Conservation (phyloP, 2,888 invertebrate genomes). For the Pollenia angustigena region DNA sequence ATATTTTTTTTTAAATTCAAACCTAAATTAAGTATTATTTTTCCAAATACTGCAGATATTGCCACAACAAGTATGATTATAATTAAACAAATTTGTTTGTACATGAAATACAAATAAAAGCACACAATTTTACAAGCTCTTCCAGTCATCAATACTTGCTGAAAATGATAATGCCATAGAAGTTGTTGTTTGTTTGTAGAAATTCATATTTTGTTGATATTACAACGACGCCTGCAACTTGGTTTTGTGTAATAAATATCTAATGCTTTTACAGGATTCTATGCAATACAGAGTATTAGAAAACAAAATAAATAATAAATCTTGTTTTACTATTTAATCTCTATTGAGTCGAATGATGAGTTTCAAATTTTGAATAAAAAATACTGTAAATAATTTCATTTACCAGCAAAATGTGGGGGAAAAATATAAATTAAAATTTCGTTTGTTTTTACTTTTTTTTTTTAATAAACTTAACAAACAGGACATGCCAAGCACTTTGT, state of each 20-base stretch:
- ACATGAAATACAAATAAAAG: background rate
- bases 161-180: background rate
- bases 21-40: background rate
- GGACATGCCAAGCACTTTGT: background rate
- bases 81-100: conserved; percentile 18
- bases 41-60: background rate
- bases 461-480: conserved; percentile 13
- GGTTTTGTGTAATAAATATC: conserved; percentile 1
- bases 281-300: background rate
- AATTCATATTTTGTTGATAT: conserved; percentile 32
- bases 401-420: background rate
- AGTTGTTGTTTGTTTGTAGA: background rate
- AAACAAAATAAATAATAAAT: background rate
- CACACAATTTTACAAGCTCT: background rate
- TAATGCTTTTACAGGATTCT: background rate
- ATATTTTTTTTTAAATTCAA: background rate
- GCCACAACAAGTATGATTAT: conserved; percentile 33
- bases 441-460: conserved; percentile 13
- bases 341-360: background rate
- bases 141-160: conserved; percentile 39
- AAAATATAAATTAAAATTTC: conserved; percentile 7
- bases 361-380: background rate
- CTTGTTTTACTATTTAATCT: background rate
- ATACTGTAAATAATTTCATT: too few species aligned
- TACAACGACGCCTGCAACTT: conserved; percentile 6